Evolutionary conservation across 2,113 vertebrate genomes (phyloP), one percentile per base, ranked within the genome.

Genomic region (Plotosus lineatus): DNA sequence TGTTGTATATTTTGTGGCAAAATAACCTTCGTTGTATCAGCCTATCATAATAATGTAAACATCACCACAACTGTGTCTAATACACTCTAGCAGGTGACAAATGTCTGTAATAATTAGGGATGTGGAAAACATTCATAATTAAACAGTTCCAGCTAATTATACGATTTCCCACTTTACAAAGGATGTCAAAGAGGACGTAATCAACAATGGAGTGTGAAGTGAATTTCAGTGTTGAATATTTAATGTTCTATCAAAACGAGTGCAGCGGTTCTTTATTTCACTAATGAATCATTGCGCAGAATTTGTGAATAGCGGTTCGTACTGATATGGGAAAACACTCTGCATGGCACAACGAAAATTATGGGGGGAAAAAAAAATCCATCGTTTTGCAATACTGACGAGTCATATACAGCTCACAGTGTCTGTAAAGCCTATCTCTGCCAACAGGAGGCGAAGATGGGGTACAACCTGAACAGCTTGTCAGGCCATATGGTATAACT

Each of bases 111-210:
- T 44, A 53, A 42, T 69, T 55, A 69, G 26, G 31, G n/a, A 19
- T 56, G 50, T 42, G 63, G 36, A 56, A 78, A 55, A 53, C 50
- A 79, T 69, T 42, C 36, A 56, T 78, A 69, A 79, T 56, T 79
- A 56, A 79, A 69, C 23, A 44, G 33, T 65, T 68, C 40, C 65
- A 44, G 50, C 77, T 79, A 79, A 79, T 79, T 69, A 56, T 44
- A 28, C 63, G 8, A 31, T 53, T 69, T 40, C 50, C 33, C n/a
- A 68, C 77, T 79, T 79, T 79, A 36, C 17, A n/a, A 26, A 69
- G n/a, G 17, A 53, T 69, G 77, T 42, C 48, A 69, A 69, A 36
- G 28, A 31, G 36, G 15, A 68, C 53, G 38, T 36, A 78, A 69
- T 69, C 63, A 56, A 69, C 77, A 79, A 56, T 28, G 60, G 50